These are phyloP conservation scores for Ceratoteleas bidentatus DNA, from an alignment of 1,140 invertebrate genomes.

Conservation along the genomic window DNA sequence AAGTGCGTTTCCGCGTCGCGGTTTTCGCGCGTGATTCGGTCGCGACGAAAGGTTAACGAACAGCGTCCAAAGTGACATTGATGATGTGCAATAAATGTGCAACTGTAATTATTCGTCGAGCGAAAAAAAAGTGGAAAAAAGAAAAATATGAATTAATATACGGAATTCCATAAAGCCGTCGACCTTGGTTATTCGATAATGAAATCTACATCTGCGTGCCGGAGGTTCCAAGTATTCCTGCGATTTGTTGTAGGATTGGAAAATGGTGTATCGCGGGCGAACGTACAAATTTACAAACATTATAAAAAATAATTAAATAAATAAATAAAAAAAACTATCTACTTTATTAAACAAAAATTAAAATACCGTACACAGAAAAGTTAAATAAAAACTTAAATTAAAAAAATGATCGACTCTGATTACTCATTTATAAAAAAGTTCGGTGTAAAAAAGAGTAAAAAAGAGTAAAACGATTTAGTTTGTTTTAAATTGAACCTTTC, in stretches of 20 bases:
- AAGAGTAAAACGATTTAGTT: no score
- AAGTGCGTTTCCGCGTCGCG: not conserved
- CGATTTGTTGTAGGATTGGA: conserved; percentile 26
- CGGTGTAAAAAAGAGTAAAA: no score
- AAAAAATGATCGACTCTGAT: no score
- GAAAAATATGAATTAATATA: conserved; percentile 60
- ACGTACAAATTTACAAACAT: no score
- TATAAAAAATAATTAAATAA: not conserved
- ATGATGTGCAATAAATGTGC: conserved; percentile 21
- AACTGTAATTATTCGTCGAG: conserved; percentile 34
- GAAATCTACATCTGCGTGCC: conserved; percentile 45
- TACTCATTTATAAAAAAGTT: no score
- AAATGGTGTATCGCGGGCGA: conserved; percentile 6
- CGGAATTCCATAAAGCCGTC: conserved; percentile 56
- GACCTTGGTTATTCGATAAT: conserved; percentile 63
- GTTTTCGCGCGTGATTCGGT: not conserved
- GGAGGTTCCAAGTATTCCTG: conserved; percentile 23
- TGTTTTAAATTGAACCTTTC: no score
- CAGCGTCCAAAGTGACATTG: conserved; percentile 9
- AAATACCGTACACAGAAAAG: no score
- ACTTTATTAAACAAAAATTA: no score
- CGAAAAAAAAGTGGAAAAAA: conserved; percentile 13
- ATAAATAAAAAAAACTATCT: not conserved
- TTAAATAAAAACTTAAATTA: no score
- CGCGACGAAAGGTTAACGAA: conserved; percentile 30